A percentile compares a stretch with the other conserved stretches of the same genome.
These are phyloP conservation scores for Pteruthius melanotis DNA, from an alignment of 2,113 vertebrate species.

Conservation along the genomic window DNA sequence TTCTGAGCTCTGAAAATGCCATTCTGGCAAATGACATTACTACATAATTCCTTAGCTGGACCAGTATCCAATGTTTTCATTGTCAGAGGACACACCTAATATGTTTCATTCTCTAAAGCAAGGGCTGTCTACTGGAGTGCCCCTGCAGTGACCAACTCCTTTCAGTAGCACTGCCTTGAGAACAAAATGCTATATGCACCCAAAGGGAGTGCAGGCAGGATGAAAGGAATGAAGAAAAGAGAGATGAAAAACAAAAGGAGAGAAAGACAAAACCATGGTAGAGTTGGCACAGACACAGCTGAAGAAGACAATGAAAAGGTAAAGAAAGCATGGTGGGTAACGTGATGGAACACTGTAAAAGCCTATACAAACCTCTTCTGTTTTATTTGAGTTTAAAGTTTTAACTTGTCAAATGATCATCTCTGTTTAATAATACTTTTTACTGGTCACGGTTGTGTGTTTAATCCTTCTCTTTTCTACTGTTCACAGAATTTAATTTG, in stretches of 20 bases:
- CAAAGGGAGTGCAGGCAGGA: not conserved
- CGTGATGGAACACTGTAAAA: fast-evolving
- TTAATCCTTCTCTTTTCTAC: conserved; percentile 14
- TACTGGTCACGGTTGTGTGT: not conserved
- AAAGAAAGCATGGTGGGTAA: not conserved
- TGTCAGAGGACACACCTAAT: not conserved
- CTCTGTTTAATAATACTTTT: not conserved
- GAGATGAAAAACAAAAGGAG: not conserved
- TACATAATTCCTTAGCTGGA: not conserved
- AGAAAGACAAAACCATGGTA: not conserved
- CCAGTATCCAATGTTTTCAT: not conserved
- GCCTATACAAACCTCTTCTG: not conserved
- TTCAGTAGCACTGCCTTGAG: not conserved
- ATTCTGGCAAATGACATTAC: not conserved
- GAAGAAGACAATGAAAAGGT: not conserved
- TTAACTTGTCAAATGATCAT: not conserved
- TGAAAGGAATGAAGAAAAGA: not conserved
- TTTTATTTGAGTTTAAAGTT: not conserved
- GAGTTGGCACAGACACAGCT: not conserved
- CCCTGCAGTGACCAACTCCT: not conserved
- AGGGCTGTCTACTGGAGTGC: not conserved
- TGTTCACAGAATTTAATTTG: not conserved
- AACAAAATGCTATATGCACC: not conserved
- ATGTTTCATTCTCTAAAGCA: not conserved
- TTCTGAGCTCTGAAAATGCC: not conserved